Conservation (phyloP, 2,113 vertebrate genomes). For the Acanthochromis polyacanthus region DNA sequence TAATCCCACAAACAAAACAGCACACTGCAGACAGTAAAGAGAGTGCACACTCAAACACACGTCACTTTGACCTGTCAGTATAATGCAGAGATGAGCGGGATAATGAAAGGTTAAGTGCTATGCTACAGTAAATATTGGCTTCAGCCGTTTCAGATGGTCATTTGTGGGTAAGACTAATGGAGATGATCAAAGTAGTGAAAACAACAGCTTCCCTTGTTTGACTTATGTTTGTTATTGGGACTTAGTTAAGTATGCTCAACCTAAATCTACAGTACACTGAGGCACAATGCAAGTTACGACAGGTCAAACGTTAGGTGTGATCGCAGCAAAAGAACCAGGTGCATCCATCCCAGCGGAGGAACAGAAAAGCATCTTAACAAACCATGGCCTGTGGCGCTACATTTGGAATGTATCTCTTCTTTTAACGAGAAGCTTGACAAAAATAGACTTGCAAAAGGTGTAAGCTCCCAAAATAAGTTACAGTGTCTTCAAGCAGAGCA, state of each 20-base stretch:
- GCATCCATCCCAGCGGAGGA: constrained; percentile 27
- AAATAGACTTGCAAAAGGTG: constrained; percentile 36
- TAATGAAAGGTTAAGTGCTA: constrained; percentile 31
- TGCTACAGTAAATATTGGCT: constrained; percentile 27
- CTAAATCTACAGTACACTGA: constrained; percentile 32
- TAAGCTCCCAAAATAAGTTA: constrained; percentile 33
- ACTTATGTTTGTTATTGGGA: constrained; percentile 21
- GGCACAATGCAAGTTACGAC: constrained; percentile 35
- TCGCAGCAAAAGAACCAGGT: constrained; percentile 40
- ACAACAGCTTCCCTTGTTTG: neutral
- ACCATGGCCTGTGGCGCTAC: constrained; percentile 48
- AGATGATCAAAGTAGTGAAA: neutral
- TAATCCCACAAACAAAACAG: constrained; percentile 52
- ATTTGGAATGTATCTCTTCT: constrained; percentile 55
- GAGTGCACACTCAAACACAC: constrained; percentile 51
- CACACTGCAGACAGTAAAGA: constrained; percentile 48
- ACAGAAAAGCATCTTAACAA: constrained; percentile 41
- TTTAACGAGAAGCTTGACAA: constrained; percentile 30
- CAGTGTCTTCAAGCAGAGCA: neutral
- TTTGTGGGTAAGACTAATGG: constrained; percentile 9
- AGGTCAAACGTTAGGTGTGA: constrained; percentile 69
- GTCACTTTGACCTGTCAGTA: constrained; percentile 66
- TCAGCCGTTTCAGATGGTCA: neutral
- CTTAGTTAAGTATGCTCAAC: neutral
- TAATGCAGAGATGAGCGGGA: neutral